These are phyloP conservation scores for Luidia sarsii DNA, from an alignment of 53 echinoderm and acorn worm species.

Conservation along the genomic window DNA sequence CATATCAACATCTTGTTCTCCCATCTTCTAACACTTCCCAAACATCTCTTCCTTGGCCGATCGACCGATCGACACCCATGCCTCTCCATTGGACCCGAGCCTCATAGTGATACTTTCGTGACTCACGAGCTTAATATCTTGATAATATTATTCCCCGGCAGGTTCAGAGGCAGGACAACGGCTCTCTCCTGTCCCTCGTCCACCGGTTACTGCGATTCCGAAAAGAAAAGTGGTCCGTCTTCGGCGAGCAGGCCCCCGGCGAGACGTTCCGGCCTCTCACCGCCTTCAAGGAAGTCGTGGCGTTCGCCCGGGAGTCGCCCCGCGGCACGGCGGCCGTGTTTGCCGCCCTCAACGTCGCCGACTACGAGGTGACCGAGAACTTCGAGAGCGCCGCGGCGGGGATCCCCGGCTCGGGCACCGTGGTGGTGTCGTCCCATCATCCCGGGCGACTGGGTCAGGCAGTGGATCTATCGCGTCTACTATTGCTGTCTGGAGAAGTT, in stretches of 20 bases:
- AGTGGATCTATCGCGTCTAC: neutral
- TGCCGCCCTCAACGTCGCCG: conserved; percentile 19
- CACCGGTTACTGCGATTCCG: conserved; percentile 18
- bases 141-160: neutral
- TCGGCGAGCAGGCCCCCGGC: neutral
- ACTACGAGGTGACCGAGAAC: conserved; percentile 34
- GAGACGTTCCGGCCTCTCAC: conserved; percentile 11
- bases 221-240: neutral
- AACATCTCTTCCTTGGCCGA: too few species aligned
- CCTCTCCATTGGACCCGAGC: too few species aligned
- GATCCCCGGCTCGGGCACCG: conserved; percentile 16
- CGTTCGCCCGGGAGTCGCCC: neutral
- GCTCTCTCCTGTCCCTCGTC: conserved; percentile 18
- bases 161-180: neutral
- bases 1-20: too few species aligned
- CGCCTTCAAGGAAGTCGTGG: conserved; percentile 25
- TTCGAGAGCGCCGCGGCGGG: neutral
- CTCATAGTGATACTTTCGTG: too few species aligned
- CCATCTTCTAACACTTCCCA: neutral
- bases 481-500: conserved; percentile 26
- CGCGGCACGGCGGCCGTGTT: conserved; percentile 14
- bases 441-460: neutral
- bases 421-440: conserved; percentile 26
- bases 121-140: too few species aligned
- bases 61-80: too few species aligned